Conservation (phyloP, 1,140 invertebrate species). For the Tetraneura akinire region DNA sequence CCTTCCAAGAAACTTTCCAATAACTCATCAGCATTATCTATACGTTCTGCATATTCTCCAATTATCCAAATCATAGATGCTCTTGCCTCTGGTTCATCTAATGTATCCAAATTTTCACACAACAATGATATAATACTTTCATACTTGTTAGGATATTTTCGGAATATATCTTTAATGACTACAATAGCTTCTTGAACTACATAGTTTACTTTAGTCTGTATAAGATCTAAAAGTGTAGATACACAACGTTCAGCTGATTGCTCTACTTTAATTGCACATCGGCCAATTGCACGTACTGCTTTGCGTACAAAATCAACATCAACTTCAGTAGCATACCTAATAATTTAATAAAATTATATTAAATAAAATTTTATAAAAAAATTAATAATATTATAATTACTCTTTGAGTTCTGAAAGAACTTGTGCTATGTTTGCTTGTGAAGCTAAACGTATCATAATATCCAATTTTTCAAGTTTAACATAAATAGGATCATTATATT, state of each 20-base stretch:
- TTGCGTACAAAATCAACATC: constrained; percentile 99
- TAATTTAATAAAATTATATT: neutral
- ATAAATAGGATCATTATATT: constrained; percentile 99
- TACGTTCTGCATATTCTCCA: constrained; percentile 94
- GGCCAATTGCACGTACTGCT: constrained; percentile 95
- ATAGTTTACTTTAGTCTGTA: constrained; percentile 99
- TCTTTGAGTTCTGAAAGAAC: constrained; percentile 98
- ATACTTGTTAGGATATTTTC: constrained; percentile 99
- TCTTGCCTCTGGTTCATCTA: constrained; percentile 98
- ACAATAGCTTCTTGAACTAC: constrained; percentile 99
- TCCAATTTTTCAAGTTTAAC: constrained; percentile 99
- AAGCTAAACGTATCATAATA: constrained; percentile 98
- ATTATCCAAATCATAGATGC: constrained; percentile 99
- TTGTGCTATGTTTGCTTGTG: constrained; percentile 97
- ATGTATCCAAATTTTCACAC: constrained; percentile 97
- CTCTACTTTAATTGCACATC: constrained; percentile 99
- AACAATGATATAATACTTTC: constrained; percentile 99
- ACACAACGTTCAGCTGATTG: constrained; percentile 98
- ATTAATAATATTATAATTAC: constrained; percentile 13
- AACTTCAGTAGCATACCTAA: constrained; percentile 89
- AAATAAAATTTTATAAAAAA: neutral
- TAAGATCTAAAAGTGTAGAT: constrained; percentile 96
- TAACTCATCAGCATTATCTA: constrained; percentile 98
- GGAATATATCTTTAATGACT: constrained; percentile 99
- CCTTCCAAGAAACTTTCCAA: constrained; percentile 98